Evolutionary conservation across 1,140 invertebrate genomes (phyloP), one percentile per base, ranked within the genome.

Genomic region (Cepaea nemoralis): DNA sequence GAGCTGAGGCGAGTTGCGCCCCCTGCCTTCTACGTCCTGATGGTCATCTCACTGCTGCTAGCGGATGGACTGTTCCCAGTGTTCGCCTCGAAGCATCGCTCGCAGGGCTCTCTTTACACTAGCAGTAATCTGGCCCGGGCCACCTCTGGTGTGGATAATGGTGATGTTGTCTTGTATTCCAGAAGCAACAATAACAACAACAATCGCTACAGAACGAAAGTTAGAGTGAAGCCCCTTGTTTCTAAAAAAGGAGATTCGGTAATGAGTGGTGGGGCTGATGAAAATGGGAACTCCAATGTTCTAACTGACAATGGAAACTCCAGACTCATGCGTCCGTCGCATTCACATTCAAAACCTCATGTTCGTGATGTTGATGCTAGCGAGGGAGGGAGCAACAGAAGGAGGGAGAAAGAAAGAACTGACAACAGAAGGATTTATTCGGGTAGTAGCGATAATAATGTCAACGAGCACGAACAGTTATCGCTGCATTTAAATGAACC

Each of bases 1-100:
- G 77, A 70, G 24, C 50, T 71, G 48, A 69, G 77, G 77, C 77
- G 67, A 50, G 14, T 50, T 19, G 42, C 40, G 24, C 77, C 66
- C 66, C 35, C 77, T 50, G 66, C 37, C 42, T 80, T 80, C 66
- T 69, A 66, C 5, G 6, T 80, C 77, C 67, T 80, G 66, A 80
- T 80, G 77, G 67, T 80, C 42, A n/a, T 48, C 40, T 80, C 77
- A 27, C 67, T 80, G 19, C 42, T 80, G 24, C 31, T 80, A 40
- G 77, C 77, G 67, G 77, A 80, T 42, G 67, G 67, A 22, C 5
- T 80, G 24, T 55, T 70, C 33, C 77, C 67, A 37, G 77, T 71
- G 16, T 33, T 70, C 10, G 77, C 77, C 67, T 22, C 45, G 39
- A 80, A 50, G 39, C 67, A 78, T 40, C 45, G 37, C n/a, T 12